Percentiles rank a stretch among this genome's conserved stretches.
Conservation (phyloP, 1,140 invertebrate genomes). For the Oryzaephilus surinamensis region DNA sequence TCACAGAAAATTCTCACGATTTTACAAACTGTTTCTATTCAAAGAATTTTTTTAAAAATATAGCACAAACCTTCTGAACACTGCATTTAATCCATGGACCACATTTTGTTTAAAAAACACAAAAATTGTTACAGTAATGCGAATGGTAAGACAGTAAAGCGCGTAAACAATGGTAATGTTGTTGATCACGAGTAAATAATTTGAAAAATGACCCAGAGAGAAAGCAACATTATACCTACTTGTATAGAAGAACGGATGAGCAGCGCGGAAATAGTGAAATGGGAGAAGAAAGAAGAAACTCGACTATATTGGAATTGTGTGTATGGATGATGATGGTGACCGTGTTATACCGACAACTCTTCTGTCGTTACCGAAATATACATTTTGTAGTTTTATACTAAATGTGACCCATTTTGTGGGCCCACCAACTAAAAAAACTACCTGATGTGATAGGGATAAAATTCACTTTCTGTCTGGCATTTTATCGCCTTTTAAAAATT, state of each 20-base stretch:
- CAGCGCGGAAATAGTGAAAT: no score
- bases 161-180: not conserved
- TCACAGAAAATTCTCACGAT: no score
- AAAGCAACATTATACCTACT: no score
- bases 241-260: not conserved
- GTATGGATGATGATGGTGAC: not conserved
- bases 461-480: slow-evolving; percentile 7
- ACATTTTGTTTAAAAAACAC: no score
- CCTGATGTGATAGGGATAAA: slow-evolving; percentile 3
- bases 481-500: not conserved
- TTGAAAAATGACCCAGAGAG: no score
- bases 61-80: no score
- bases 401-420: slow-evolving; percentile 7
- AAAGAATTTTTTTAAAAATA: no score
- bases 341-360: not conserved
- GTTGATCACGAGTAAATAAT: not conserved
- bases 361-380: not conserved
- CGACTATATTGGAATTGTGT: not conserved
- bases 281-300: not conserved
- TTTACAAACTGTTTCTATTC: no score
- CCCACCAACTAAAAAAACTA: no score
- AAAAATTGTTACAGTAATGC: no score
- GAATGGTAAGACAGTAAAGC: slow-evolving; percentile 2
- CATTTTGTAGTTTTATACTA: slow-evolving; percentile 4
- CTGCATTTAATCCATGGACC: no score